Evolutionary conservation across 2,113 vertebrate genomes (phyloP), one percentile per base, ranked within the genome.

Genomic region (Turdus rufiventris): DNA sequence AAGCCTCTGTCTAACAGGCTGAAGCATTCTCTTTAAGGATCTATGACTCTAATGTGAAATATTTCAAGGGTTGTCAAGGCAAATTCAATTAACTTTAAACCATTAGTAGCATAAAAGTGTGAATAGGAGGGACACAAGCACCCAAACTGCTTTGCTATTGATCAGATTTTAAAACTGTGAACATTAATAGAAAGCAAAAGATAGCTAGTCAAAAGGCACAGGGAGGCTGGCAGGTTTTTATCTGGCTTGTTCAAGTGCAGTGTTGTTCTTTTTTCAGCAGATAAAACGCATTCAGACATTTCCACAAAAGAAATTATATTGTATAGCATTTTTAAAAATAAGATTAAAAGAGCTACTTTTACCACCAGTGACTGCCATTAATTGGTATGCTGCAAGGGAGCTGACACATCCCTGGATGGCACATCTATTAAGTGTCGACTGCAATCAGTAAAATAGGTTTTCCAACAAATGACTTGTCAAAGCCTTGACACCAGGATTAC

Each of bases 301-400:
- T 88, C 33, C 74, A 83, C 58, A 96, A 85, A 94, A 47, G 42
- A 95, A 89, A 96, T 87, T 73, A 74, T 65, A 74, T 25, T 92
- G 53, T 91, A 89, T 94, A 87, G n/a, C 50, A 78, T 40, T 57
- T 48, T 94, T 96, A 47, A 6, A 42, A 97, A 97, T 94, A 96
- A 96, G 89, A 95, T 94, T 97, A 91, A 91, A 91, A 96, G 92
- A 96, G 79, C 62, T 95, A 81, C 88, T 94, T 97, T 91, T 80
- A 89, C 94, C 82, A 91, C n/a, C 51, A 92, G 57, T 70, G 62
- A 82, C 73, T 97, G 70, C 81, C 67, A 94, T 95, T 97, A 96
- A 96, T 95, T 97, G 87, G 71, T 95, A 92, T 96, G 73, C 84
- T 94, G 51, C 70, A 91, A 96, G 57, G 42, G 18, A 92, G 42